These are phyloP conservation scores for Cheirogaleus major DNA, from an alignment of 2,797 vertebrate genomes.

Conservation along the genomic window DNA sequence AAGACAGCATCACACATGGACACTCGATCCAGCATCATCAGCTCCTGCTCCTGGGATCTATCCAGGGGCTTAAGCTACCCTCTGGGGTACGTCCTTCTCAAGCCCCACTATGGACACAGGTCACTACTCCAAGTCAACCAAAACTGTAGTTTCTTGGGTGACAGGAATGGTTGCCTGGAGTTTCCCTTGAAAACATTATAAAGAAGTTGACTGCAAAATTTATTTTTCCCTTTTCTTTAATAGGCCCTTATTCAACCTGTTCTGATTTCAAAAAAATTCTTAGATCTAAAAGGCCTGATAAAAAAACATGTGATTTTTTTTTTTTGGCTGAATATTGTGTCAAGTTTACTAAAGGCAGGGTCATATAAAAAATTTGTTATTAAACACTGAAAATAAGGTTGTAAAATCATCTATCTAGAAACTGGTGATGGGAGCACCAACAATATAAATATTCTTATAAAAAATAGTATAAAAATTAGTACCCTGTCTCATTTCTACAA, in stretches of 20 bases:
- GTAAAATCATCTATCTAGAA: constrained; percentile 58
- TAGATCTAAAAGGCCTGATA: not conserved
- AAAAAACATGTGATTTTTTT: not conserved
- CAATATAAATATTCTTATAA: constrained; percentile 83
- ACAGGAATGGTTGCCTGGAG: not conserved
- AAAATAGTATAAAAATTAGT: constrained; percentile 86
- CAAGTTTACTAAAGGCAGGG: constrained; percentile 26
- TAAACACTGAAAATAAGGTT: constrained; percentile 65
- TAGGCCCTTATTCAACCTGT: not conserved
- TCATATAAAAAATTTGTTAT: constrained; percentile 48
- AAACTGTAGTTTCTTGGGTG: not conserved
- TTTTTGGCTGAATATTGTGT: not conserved
- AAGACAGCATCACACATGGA: not conserved
- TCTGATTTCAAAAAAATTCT: constrained; percentile 30
- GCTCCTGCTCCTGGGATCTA: not conserved
- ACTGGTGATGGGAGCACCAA: constrained; percentile 75
- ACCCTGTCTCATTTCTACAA: constrained; percentile 83
- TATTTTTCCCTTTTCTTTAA: not conserved
- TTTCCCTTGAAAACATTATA: constrained; percentile 4
- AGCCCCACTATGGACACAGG: not conserved
- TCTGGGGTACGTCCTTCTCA: not conserved
- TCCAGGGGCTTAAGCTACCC: not conserved
- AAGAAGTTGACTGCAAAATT: not conserved
- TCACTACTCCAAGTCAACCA: not conserved
- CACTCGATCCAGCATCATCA: no score